Percentiles rank a stretch among this genome's conserved stretches.
These are phyloP conservation scores for Rhinolophus sinicus DNA, from an alignment of 2,113 vertebrate species.

Conservation along the genomic window DNA sequence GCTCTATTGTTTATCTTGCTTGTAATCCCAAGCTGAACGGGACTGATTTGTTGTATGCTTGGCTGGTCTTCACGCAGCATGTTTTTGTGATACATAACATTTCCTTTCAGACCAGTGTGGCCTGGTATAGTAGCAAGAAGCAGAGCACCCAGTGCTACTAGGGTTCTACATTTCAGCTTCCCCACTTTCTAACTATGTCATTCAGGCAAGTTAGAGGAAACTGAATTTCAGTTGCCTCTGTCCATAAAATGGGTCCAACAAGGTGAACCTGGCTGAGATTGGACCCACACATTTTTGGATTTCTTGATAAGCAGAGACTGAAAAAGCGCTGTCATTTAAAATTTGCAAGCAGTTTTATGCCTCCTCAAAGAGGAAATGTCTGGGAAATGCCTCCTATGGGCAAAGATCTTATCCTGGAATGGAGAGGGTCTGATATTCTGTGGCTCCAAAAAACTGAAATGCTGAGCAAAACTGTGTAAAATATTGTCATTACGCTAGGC, in stretches of 20 bases:
- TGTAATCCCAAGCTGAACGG: slow-evolving; percentile 45
- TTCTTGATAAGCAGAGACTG: neutral
- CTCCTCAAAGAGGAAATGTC: neutral
- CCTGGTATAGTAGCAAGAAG: neutral
- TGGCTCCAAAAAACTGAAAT: slow-evolving; percentile 6
- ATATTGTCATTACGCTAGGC: neutral
- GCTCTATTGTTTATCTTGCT: slow-evolving; percentile 72
- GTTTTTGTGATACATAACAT: slow-evolving; percentile 66
- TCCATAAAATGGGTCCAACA: neutral
- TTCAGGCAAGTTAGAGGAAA: neutral
- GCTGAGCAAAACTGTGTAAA: slow-evolving; percentile 39
- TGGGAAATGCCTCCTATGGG: neutral
- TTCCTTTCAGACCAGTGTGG: slow-evolving; percentile 59
- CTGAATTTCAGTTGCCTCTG: neutral
- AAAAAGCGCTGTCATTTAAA: slow-evolving; percentile 32
- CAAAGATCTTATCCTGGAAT: neutral
- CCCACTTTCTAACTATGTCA: neutral
- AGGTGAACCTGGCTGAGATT: neutral
- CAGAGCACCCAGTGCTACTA: neutral
- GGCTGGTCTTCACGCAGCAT: slow-evolving; percentile 68
- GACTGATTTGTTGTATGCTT: slow-evolving; percentile 41
- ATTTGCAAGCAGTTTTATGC: neutral
- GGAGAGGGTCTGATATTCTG: neutral
- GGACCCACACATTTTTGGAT: neutral
- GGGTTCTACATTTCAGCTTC: neutral